Conservation (phyloP, 1,140 invertebrate species). For the Bombus soroeensis region DNA sequence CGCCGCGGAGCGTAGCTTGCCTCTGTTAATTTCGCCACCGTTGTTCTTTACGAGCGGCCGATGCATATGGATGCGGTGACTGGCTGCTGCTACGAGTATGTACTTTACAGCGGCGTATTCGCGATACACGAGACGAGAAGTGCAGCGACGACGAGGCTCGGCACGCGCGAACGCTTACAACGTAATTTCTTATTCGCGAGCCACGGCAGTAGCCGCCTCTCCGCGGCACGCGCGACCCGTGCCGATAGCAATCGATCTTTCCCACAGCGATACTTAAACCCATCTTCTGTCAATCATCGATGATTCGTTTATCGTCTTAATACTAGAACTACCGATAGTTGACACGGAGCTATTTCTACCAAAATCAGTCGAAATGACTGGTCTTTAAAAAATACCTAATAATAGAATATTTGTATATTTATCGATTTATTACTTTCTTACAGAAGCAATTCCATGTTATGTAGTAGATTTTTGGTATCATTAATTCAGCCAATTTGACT, state of each 20-base stretch:
- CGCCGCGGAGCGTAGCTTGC: slow-evolving; percentile 4
- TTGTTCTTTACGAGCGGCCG: slow-evolving; percentile 60
- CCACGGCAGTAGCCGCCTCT: slow-evolving; percentile 61
- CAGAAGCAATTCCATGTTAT: too few relatives aligned
- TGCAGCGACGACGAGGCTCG: slow-evolving; percentile 24
- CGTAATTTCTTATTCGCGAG: slow-evolving; percentile 67
- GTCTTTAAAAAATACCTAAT: too few relatives aligned
- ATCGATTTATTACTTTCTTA: too few relatives aligned
- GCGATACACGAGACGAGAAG: slow-evolving; percentile 13
- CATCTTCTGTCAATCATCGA: background rate
- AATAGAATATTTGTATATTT: too few relatives aligned
- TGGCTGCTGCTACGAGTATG: slow-evolving; percentile 18
- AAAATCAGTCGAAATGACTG: too few relatives aligned
- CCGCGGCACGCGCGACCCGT: slow-evolving; percentile 51
- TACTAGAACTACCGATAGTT: too few relatives aligned
- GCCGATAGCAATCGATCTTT: slow-evolving; percentile 51
- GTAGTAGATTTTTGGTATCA: too few relatives aligned
- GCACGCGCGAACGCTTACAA: slow-evolving; percentile 61
- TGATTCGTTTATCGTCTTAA: background rate
- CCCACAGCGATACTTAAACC: slow-evolving; percentile 9
- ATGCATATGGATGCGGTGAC: slow-evolving; percentile 63
- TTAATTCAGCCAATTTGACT: too few relatives aligned
- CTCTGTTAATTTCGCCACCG: slow-evolving; percentile 61
- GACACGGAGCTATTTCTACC: too few relatives aligned
- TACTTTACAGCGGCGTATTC: slow-evolving; percentile 6